These are phyloP conservation scores for Cataglyphis altisquamis DNA, from an alignment of 2,888 invertebrate genomes.

Conservation along the genomic window DNA sequence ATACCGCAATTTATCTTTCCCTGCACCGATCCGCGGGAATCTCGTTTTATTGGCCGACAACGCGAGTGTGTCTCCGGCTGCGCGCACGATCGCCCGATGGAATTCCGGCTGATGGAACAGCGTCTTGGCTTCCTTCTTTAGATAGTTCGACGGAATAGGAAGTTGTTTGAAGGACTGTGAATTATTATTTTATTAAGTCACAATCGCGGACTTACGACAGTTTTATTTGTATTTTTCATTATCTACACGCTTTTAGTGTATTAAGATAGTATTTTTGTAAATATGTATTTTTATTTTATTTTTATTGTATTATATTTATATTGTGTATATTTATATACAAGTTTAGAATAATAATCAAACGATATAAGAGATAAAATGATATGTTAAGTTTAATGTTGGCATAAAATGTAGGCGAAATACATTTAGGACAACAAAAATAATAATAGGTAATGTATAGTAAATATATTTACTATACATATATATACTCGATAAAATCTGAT, in stretches of 20 bases:
- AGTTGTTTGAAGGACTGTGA: background rate
- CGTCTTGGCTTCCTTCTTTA: slow-evolving; percentile 31
- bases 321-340: background rate
- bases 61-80: slow-evolving; percentile 44
- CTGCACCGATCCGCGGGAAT: slow-evolving; percentile 76
- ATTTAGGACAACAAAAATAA: background rate
- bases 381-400: background rate
- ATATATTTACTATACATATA: background rate
- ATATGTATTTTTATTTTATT: slow-evolving; percentile 7
- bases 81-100: slow-evolving; percentile 28
- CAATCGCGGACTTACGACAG: background rate
- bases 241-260: background rate
- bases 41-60: slow-evolving; percentile 70
- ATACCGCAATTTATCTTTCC: slow-evolving; percentile 81
- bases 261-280: background rate
- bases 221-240: background rate
- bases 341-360: background rate
- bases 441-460: background rate
- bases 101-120: slow-evolving; percentile 41
- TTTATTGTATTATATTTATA: background rate
- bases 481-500: slow-evolving; percentile 2
- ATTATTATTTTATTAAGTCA: slow-evolving; percentile 37
- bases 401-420: background rate
- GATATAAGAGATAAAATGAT: background rate
- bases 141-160: background rate